phyloP scores from a whole-genome alignment of 1,140 invertebrate species.

The Ptiloglossa arizonensis region DNA sequence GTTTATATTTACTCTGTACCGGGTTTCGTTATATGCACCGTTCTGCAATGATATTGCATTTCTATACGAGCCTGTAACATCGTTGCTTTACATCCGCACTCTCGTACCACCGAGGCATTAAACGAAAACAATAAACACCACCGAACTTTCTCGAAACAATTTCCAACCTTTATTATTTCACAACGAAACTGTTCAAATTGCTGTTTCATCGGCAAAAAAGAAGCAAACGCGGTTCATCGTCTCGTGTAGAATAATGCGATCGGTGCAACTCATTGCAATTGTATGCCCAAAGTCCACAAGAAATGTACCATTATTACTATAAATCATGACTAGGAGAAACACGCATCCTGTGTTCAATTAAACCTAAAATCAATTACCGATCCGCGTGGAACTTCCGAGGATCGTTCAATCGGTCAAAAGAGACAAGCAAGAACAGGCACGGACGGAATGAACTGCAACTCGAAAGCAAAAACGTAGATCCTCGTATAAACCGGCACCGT shows the following conservation, averaged over 20 bases:
- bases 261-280: neutral
- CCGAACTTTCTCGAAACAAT: neutral
- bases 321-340: conserved; percentile 25
- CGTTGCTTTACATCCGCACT: no score
- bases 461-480: conserved; percentile 52
- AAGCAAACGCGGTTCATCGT: neutral
- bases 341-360: conserved; percentile 20
- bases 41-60: no score
- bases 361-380: conserved; percentile 45
- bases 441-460: neutral
- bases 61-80: no score
- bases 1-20: no score
- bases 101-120: no score
- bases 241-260: neutral
- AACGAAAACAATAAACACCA: no score
- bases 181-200: neutral
- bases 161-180: conserved; percentile 9
- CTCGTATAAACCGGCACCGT: conserved; percentile 50
- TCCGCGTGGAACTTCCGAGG: conserved; percentile 9
- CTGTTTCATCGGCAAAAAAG: neutral
- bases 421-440: conserved; percentile 9
- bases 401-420: conserved; percentile 10
- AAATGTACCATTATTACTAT: conserved; percentile 26
- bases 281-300: neutral
- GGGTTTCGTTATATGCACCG: no score